Percentiles rank a stretch among this genome's conserved stretches.
Conservation (phyloP, 2,797 vertebrate genomes). For the Hydrophis major region DNA sequence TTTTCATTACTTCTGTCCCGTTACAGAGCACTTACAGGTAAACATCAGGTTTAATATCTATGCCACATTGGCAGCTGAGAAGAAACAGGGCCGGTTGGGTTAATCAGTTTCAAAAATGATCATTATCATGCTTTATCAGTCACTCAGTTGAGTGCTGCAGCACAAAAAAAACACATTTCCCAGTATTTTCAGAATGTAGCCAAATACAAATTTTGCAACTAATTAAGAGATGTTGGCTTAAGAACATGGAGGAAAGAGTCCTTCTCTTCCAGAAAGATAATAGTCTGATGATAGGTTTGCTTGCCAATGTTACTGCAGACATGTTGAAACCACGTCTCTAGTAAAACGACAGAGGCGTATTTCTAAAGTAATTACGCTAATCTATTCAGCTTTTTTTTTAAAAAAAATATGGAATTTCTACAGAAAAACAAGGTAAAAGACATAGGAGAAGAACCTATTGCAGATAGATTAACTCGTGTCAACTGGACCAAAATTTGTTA, state of each 20-base stretch:
- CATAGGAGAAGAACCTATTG: neutral
- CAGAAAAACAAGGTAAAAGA: neutral
- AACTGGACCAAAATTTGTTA: neutral
- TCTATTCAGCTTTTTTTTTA: neutral
- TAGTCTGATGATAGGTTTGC: neutral
- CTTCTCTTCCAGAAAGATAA: neutral
- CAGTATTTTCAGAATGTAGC: neutral
- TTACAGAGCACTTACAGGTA: neutral
- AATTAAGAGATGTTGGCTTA: neutral
- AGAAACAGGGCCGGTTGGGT: neutral
- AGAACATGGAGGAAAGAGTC: neutral
- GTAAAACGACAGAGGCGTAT: neutral
- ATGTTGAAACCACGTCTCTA: neutral
- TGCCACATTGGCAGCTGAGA: neutral
- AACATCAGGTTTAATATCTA: neutral
- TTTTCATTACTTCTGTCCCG: neutral
- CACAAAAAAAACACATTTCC: neutral
- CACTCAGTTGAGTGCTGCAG: neutral
- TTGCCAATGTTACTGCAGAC: neutral
- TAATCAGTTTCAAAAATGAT: neutral
- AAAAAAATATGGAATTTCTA: neutral
- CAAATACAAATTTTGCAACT: neutral
- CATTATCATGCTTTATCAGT: neutral
- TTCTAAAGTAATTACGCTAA: neutral
- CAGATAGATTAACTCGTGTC: neutral